Base-by-base conservation (phyloP, 2,113 vertebrate species). In the Hoplias malabaricus region DNA sequence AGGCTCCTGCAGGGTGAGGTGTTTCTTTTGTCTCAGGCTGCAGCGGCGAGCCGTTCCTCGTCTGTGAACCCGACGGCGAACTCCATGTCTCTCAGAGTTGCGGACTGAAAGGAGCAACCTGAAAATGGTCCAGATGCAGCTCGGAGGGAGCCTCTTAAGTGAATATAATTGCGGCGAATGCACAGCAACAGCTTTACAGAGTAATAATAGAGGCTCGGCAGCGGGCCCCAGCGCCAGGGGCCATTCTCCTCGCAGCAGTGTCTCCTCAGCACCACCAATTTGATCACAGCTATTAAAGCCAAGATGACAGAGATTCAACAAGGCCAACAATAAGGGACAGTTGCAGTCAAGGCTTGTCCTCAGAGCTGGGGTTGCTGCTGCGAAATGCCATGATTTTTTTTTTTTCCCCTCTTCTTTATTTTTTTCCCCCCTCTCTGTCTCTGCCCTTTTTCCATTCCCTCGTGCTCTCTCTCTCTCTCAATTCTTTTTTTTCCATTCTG, bases 261-360 rank as follows among this genome's bases (percentile, higher is more conserved):
- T 80, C 73, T 50, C 53, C 29, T 46, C 31, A 46, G 46, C 46
- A 40, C 43, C 73, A 73, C 78, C 63, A 67, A 82, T 84, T 84
- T 84, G 85, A 86, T 86, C 85, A 84, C 77, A 79, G 79, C 85
- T 81, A 86, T 86, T 86, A 86, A 79, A 69, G 76, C 63, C 69
- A 67, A 78, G 63, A 81, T 73, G 70, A 79, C 59, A 76, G 83
- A 79, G 80, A 76, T 79, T 79, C 83, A 76, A 73, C 80, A 69
- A 72, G 72, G 62, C 69, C 67, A 67, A 38, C 69, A 81, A 81
- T 71, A 43, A 84, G 69, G 65, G 80, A 76, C 69, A 61, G 73
- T 70, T 43, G 21, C 29, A 75, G 66, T 36, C 34, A 42, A 46
- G 68, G 77, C 53, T 46, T 73, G 61, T 66, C 61, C 69, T 43